phyloP scores from a whole-genome alignment of 37 sponge, comb jelly and placozoan genomes.

The Aphrocallistes beatrix region DNA sequence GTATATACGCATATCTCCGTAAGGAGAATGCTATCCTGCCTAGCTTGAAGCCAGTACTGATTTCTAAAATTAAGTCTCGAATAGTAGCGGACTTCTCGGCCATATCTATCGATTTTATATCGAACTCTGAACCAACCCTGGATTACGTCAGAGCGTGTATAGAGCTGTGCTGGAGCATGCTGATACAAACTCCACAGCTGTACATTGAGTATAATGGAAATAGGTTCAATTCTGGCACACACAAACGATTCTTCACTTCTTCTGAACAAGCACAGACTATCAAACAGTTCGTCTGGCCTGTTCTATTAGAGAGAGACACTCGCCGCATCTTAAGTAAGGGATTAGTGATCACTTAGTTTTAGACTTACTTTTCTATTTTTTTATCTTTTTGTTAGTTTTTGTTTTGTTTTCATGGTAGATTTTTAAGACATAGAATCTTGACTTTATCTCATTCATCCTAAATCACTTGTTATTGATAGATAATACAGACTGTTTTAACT shows the following conservation, averaged over 20 bases:
- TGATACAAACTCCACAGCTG: background rate
- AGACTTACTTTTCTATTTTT: background rate
- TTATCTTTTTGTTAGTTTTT: background rate
- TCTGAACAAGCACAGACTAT: background rate
- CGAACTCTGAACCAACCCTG: background rate
- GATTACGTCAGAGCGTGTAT: background rate
- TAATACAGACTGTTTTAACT: too few relatives aligned
- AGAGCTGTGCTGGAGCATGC: background rate
- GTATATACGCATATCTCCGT: background rate
- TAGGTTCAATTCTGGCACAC: background rate
- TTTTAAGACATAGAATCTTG: too few relatives aligned
- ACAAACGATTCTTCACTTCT: background rate
- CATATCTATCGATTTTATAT: background rate
- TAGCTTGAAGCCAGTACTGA: background rate
- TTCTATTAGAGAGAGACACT: background rate
- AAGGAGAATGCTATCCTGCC: constrained; percentile 6
- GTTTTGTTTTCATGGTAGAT: too few relatives aligned
- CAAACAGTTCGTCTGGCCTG: background rate
- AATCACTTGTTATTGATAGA: too few relatives aligned
- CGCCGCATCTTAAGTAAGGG: background rate
- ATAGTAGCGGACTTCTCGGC: background rate
- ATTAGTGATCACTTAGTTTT: background rate
- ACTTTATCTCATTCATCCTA: too few relatives aligned
- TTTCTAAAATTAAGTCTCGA: background rate
- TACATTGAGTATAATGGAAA: background rate